Evolutionary conservation across 1,140 invertebrate genomes (phyloP).

Genomic region (Scaptodrosophila lebanonensis): DNA sequence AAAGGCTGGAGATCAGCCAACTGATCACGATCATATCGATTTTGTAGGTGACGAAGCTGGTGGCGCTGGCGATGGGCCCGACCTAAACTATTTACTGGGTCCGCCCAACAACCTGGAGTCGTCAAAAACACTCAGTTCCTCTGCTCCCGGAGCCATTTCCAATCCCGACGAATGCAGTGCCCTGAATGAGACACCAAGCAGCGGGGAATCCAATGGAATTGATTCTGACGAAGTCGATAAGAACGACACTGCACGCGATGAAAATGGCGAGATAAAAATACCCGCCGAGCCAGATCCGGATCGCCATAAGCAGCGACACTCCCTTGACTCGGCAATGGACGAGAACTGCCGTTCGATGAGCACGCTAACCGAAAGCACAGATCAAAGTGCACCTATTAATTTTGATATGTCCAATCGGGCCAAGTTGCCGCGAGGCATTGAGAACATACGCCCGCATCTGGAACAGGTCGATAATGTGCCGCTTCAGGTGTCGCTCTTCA

Average conservation of each 20-base stretch:
- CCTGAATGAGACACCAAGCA: conserved; percentile 5
- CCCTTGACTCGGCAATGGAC: conserved; percentile 79
- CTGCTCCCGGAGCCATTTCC: conserved; percentile 88
- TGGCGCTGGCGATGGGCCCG: conserved; percentile 25
- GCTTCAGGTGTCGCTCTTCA: conserved; percentile 95
- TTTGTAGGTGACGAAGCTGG: conserved; percentile 50
- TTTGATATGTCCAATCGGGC: conserved; percentile 96
- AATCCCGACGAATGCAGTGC: conserved; percentile 82
- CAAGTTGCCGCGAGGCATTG: conserved; percentile 96
- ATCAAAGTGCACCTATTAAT: conserved; percentile 91
- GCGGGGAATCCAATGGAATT: neutral
- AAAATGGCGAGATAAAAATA: conserved; percentile 4
- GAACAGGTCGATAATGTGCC: conserved; percentile 98
- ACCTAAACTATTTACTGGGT: conserved; percentile 57
- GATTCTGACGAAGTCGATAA: conserved; percentile 23
- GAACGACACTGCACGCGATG: neutral
- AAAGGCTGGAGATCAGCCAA: conserved; percentile 18
- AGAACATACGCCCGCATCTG: conserved; percentile 97
- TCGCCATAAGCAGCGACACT: conserved; percentile 51
- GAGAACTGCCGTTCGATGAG: conserved; percentile 87
- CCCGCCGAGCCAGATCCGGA: conserved; percentile 27
- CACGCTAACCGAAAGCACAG: conserved; percentile 90
- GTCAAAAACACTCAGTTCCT: conserved; percentile 86
- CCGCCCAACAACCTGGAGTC: conserved; percentile 81
- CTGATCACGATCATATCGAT: conserved; percentile 38